These are phyloP conservation scores for Drosophila meridiana DNA, from an alignment of 2,888 invertebrate genomes.

Conservation along the genomic window DNA sequence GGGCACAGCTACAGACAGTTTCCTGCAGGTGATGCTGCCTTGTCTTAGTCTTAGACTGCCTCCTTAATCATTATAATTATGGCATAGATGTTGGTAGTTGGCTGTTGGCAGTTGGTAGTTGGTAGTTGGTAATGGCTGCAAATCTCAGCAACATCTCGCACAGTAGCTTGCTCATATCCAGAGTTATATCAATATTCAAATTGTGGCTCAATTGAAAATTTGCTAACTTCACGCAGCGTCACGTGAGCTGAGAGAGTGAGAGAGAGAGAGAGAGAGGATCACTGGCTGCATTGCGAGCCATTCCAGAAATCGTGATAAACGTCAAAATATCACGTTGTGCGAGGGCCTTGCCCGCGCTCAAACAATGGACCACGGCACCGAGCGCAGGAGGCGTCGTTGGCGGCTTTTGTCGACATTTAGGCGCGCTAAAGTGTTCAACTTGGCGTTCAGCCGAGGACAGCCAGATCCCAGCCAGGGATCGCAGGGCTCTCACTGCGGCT, in stretches of 20 bases:
- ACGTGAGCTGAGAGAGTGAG: slow-evolving; percentile 21
- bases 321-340: slow-evolving; percentile 79
- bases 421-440: slow-evolving; percentile 77
- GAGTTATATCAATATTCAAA: slow-evolving; percentile 77
- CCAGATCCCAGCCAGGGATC: slow-evolving; percentile 10
- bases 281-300: slow-evolving; percentile 24
- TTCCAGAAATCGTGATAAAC: slow-evolving; percentile 78
- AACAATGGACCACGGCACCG: slow-evolving; percentile 60
- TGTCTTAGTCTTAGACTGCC: background rate
- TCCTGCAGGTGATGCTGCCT: slow-evolving; percentile 34
- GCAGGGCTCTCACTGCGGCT: background rate
- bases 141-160: slow-evolving; percentile 57
- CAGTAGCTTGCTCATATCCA: slow-evolving; percentile 59
- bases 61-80: slow-evolving; percentile 39
- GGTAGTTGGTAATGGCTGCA: background rate
- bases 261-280: slow-evolving; percentile 1
- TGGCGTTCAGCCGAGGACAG: slow-evolving; percentile 66
- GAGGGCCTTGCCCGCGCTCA: slow-evolving; percentile 37
- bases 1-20: slow-evolving; percentile 14
- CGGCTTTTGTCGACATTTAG: slow-evolving; percentile 76
- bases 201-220: slow-evolving; percentile 81
- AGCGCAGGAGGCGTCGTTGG: slow-evolving; percentile 71
- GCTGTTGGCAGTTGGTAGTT: background rate
- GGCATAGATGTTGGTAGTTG: slow-evolving; percentile 21
- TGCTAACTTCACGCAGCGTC: slow-evolving; percentile 64